Evolutionary conservation across 1,140 invertebrate species (phyloP), one percentile per base, ranked within the genome.

Genomic region (Amphibalanus amphitrite): DNA sequence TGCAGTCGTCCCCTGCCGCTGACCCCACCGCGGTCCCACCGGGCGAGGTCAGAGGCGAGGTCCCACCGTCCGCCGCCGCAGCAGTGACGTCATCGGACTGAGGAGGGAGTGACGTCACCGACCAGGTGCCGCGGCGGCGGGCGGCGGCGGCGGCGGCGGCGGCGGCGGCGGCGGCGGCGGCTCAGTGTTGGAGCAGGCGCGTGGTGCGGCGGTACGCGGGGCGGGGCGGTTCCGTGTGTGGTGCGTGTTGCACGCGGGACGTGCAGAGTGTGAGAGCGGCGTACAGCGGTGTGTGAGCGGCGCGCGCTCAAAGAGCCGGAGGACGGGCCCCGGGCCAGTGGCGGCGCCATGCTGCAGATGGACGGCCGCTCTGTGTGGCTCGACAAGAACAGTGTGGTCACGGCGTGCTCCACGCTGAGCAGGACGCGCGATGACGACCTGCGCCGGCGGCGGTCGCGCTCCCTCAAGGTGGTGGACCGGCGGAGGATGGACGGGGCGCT

Each of bases 341-440:
- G 33, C 33, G 33, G 33, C 33, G n/a, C 65, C 65, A 67, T 67
- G 65, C 65, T 67, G 65, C 65, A 67, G 65, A 25, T 67, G 65
- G 65, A 67, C 65, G 65, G 65, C 1, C 65, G 65, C 65, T 26
- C 26, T 17, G 65, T 67, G n/a, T 67, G 65, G 65, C 65, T 67
- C 65, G 65, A 26, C 23, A 71, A 20, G 47, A 71, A 69, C 47
- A 64, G 67, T 17, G 67, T 69, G 40, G 69, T 28, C 25, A 65
- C 25, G 26, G 69, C 33, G 4, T 71, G 70, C 33, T 67, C 33
- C 28, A 59, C 29, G n/a, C 64, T 65, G 29, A 33, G 26, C 8
- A 4, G 28, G 25, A 28, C 25, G n/a, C 23, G 29, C 74, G 83
- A 83, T 8, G 84, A 85, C 17, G 13, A 20, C 13, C 10, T 20